Percentiles rank a stretch among this genome's conserved stretches.
Conservation (phyloP, 2,888 invertebrate genomes). For the Sclerodermus sp. region DNA sequence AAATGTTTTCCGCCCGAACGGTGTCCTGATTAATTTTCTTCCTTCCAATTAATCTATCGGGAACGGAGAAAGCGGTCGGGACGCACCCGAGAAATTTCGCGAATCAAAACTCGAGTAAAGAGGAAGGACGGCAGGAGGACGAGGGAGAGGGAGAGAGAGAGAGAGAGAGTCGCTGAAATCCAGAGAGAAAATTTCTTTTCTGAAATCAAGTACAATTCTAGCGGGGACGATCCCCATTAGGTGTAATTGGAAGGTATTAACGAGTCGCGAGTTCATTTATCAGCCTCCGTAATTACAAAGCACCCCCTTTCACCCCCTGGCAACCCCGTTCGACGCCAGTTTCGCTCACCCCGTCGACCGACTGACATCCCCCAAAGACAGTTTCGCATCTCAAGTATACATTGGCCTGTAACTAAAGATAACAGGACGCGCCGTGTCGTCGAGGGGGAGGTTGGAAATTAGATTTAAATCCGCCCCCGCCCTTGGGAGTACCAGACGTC, state of each 20-base stretch:
- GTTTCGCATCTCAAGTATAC: conserved; percentile 48
- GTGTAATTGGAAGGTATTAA: conserved; percentile 56
- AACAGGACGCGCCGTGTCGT: conserved; percentile 49
- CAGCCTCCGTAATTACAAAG: conserved; percentile 54
- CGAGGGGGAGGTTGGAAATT: conserved; percentile 32
- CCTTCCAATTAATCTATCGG: not conserved
- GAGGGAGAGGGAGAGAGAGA: conserved; percentile 6
- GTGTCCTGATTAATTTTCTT: not conserved
- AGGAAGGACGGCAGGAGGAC: conserved; percentile 27
- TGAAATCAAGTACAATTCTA: too few species aligned
- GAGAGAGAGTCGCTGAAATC: conserved; percentile 16
- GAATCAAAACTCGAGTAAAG: not conserved
- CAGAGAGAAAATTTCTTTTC: too few species aligned
- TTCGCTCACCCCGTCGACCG: conserved; percentile 36
- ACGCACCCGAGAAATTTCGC: too few species aligned
- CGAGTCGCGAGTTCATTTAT: conserved; percentile 56
- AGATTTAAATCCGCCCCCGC: conserved; percentile 20
- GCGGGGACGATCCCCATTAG: too few species aligned
- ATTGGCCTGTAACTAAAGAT: conserved; percentile 52
- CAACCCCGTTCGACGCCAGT: too few species aligned
- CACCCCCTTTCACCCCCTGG: not conserved
- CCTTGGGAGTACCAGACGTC: too few species aligned
- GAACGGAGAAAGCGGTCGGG: not conserved
- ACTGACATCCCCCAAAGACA: conserved; percentile 53
- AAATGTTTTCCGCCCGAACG: not conserved